Conservation (phyloP, 2,888 invertebrate genomes). For the Cryptocheilus praepositus region DNA sequence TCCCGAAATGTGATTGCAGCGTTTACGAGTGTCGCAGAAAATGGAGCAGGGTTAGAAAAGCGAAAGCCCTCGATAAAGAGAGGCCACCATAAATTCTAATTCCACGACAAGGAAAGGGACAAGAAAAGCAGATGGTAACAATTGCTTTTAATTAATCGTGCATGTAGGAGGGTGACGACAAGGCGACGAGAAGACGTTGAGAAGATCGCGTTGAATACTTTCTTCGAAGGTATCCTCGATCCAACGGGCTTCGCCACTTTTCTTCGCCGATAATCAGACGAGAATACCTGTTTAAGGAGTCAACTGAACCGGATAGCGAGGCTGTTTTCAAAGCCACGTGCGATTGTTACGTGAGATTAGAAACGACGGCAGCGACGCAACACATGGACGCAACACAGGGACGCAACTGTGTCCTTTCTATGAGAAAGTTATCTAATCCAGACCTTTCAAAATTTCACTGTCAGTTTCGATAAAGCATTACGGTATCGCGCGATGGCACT, state of each 20-base stretch:
- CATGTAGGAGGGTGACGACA: background rate
- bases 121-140: slow-evolving; percentile 61
- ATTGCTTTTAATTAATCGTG: slow-evolving; percentile 64
- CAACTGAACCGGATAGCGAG: too few species aligned
- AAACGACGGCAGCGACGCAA: background rate
- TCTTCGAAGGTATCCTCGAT: slow-evolving; percentile 30
- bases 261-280: slow-evolving; percentile 17
- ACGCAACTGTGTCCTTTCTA: too few species aligned
- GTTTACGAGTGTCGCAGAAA: background rate
- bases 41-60: slow-evolving; percentile 24
- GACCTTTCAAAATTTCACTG: too few species aligned
- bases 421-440: too few species aligned
- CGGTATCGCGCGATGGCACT: slow-evolving; percentile 4
- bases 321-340: background rate
- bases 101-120: slow-evolving; percentile 42
- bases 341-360: too few species aligned
- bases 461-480: background rate
- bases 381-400: too few species aligned
- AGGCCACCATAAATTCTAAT: slow-evolving; percentile 60
- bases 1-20: background rate
- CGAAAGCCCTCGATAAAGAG: slow-evolving; percentile 27
- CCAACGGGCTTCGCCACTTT: slow-evolving; percentile 11
- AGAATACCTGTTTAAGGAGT: background rate
- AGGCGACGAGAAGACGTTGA: background rate
- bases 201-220: slow-evolving; percentile 22